phyloP scores from a whole-genome alignment of 1,140 invertebrate genomes.

The Trigoniulus corallinus region DNA sequence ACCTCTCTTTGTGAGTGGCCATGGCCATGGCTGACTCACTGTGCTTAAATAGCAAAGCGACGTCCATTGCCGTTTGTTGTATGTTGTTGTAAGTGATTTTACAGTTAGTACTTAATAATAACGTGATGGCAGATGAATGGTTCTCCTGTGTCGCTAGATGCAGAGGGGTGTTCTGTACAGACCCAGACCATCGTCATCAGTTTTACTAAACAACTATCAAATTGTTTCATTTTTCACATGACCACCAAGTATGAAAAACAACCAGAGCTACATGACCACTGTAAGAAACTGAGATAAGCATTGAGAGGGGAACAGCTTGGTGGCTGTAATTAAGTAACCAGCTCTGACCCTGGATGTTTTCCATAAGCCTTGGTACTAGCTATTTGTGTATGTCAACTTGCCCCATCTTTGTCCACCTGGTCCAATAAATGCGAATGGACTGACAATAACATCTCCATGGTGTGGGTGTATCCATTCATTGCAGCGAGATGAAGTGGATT shows the following conservation, averaged over 20 bases:
- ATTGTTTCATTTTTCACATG: no score
- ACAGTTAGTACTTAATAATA: slow-evolving; percentile 58
- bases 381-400: slow-evolving; percentile 20
- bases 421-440: slow-evolving; percentile 70
- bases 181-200: not conserved
- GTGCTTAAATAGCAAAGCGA: slow-evolving; percentile 67
- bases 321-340: no score
- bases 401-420: slow-evolving; percentile 65
- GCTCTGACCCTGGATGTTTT: no score
- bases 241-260: no score
- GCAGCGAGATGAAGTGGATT: slow-evolving; percentile 70
- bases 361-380: no score
- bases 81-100: slow-evolving; percentile 50
- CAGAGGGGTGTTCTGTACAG: slow-evolving; percentile 56
- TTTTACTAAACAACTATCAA: not conserved
- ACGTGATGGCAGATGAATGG: slow-evolving; percentile 50
- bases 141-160: slow-evolving; percentile 71
- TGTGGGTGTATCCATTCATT: slow-evolving; percentile 62
- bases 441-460: slow-evolving; percentile 56
- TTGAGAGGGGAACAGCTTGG: no score
- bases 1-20: slow-evolving; percentile 47
- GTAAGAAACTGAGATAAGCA: no score
- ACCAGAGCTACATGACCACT: no score
- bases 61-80: slow-evolving; percentile 65
- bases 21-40: slow-evolving; percentile 62